Base-by-base conservation (phyloP, 2,113 vertebrate species). In the Condylura cristata region DNA sequence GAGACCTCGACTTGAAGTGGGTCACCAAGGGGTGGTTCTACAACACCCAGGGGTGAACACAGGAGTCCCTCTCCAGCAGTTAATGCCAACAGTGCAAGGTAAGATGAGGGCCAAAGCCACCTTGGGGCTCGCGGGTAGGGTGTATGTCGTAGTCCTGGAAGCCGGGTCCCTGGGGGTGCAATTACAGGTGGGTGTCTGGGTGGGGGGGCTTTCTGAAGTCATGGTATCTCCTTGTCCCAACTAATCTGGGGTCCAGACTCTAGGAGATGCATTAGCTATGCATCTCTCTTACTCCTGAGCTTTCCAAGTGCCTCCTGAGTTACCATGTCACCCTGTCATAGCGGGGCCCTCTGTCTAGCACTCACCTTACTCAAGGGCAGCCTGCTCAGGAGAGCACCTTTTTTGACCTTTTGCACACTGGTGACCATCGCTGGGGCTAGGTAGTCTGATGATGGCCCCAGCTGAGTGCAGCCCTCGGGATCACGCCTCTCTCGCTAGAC, bases 31-130 rank as follows among this genome's bases (percentile, higher is more conserved):
- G 98, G 99, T 99, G 98, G 99, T 99, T 98, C 99, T 99, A 99
- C 99, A 99, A 99, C 99, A 99, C 98, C 99, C 99, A 97, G 99
- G 99, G 98, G 99, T 99, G 99, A 98, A 98, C 98, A 98, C 99
- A 97, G 99, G 99, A 98, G 99, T 99, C 98, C 99, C 99, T 98
- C 99, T 99, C 97, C 99, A 99, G 98, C 99, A 99, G 98, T 99
- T 99, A 98, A 99, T 99, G 99, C 99, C 99, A 89, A 99, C 99
- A 94, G 99, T 98, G 98, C 99, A 99, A 99, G 99, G 99, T 99
- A 99, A 97, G 96, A 56, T 83, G 24, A 24, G 63, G 28, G 0
- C 60, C 60, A 37, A 74, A 22, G 8, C 58, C 3, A 20, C 22
- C 90, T 32, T 20, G n/a, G 34, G 46, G 81, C 63, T 93, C 24